These are phyloP conservation scores for Nomada ferruginata DNA, from an alignment of 2,888 invertebrate species.

Conservation along the genomic window DNA sequence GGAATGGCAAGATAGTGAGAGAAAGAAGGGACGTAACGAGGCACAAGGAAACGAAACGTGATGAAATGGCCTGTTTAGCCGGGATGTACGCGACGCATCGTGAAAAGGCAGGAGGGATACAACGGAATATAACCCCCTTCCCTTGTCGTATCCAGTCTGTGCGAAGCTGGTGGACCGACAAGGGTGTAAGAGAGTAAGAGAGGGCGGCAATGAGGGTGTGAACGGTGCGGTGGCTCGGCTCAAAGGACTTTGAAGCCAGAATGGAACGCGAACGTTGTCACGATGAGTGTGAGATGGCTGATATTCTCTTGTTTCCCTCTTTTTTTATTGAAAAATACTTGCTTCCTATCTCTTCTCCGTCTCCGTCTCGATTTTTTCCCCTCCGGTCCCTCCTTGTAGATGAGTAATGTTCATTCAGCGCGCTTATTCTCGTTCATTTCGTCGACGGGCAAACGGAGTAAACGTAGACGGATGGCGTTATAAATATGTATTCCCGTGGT, in stretches of 20 bases:
- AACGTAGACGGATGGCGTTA: conserved; percentile 44
- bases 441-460: conserved; percentile 20
- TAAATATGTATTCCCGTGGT: conserved; percentile 46
- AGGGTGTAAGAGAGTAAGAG: conserved; percentile 41
- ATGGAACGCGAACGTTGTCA: conserved; percentile 67
- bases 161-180: conserved; percentile 49
- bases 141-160: conserved; percentile 45
- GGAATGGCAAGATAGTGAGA: conserved; percentile 42
- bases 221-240: conserved; percentile 67
- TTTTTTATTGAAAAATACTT: conserved; percentile 41
- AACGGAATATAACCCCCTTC: conserved; percentile 59
- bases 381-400: conserved; percentile 24
- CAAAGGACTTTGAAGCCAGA: conserved; percentile 71
- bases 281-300: conserved; percentile 68
- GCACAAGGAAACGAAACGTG: conserved; percentile 62
- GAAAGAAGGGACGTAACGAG: conserved; percentile 52
- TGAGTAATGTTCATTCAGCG: conserved; percentile 42
- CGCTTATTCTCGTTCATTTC: conserved; percentile 47
- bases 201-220: conserved; percentile 55
- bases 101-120: conserved; percentile 68
- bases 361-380: conserved; percentile 19
- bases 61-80: conserved; percentile 71
- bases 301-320: conserved; percentile 65
- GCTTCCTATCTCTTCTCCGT: conserved; percentile 24
- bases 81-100: conserved; percentile 64